Percentiles rank a stretch among this genome's conserved stretches.
Evolutionary conservation across 2,113 vertebrate species (phyloP).

Genomic region (Euleptes europaea): DNA sequence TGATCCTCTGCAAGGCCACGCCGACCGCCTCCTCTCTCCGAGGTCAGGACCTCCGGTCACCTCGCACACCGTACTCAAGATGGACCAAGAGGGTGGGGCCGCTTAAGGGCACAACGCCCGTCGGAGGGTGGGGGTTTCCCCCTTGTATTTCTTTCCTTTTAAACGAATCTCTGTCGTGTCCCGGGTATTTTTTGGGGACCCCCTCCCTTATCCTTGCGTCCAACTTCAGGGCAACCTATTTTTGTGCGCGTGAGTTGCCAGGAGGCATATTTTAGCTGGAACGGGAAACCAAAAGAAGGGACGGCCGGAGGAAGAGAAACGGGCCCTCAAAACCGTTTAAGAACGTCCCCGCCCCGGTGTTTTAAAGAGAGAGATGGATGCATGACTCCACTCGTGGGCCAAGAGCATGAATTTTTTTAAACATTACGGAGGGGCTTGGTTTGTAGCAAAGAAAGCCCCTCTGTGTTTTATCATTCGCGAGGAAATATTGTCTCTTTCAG

Average conservation of each 20-base stretch:
- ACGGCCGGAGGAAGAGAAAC: neutral
- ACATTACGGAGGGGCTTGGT: neutral
- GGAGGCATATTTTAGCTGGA: neutral
- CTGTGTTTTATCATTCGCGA: neutral
- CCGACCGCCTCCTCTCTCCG: neutral
- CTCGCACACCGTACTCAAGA: neutral
- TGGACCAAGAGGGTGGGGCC: neutral
- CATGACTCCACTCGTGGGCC: neutral
- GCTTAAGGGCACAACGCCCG: neutral
- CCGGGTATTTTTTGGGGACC: neutral
- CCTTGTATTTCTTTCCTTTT: neutral
- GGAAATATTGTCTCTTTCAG: neutral
- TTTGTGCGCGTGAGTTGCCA: neutral
- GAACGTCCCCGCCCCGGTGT: neutral
- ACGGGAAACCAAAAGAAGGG: neutral
- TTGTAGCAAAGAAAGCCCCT: neutral
- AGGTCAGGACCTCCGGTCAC: neutral
- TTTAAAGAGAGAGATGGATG: neutral
- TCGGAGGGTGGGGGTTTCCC: neutral
- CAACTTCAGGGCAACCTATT: neutral
- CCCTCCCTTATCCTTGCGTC: neutral
- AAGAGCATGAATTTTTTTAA: neutral
- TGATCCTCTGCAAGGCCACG: neutral
- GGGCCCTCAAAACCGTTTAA: neutral
- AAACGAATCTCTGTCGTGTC: neutral